Conservation (phyloP, 1,140 invertebrate species). For the Rhyacophila brunnea region DNA sequence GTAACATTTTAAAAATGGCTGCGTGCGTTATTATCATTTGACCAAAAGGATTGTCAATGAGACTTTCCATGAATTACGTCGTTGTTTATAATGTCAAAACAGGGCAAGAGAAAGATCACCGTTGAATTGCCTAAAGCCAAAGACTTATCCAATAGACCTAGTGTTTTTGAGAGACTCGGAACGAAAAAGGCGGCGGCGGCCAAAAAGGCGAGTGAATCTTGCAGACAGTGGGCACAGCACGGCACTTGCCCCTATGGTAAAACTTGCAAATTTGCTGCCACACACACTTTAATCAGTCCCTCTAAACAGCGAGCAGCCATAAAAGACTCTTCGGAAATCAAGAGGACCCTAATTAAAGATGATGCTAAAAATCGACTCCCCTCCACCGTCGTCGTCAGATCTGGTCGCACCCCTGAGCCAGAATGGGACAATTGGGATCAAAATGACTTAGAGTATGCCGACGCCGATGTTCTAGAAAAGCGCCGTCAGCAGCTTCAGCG, state of each 20-base stretch:
- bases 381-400: slow-evolving; percentile 63
- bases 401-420: slow-evolving; percentile 62
- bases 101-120: slow-evolving; percentile 75
- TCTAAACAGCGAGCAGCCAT: slow-evolving; percentile 68
- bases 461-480: slow-evolving; percentile 77
- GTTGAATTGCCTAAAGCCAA: slow-evolving; percentile 70
- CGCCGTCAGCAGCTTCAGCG: slow-evolving; percentile 72
- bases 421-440: slow-evolving; percentile 76
- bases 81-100: slow-evolving; percentile 65
- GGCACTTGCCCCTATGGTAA: slow-evolving; percentile 74
- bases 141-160: slow-evolving; percentile 64
- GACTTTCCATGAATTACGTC: slow-evolving; percentile 29
- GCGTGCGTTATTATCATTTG: slow-evolving; percentile 15
- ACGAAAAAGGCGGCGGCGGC: slow-evolving; percentile 64
- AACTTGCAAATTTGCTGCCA: slow-evolving; percentile 71
- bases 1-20: slow-evolving; percentile 14
- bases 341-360: slow-evolving; percentile 56
- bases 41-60: slow-evolving; percentile 22
- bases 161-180: slow-evolving; percentile 77
- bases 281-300: slow-evolving; percentile 71
- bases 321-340: slow-evolving; percentile 62
- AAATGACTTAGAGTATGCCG: slow-evolving; percentile 77
- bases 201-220: slow-evolving; percentile 61
- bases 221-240: slow-evolving; percentile 71
- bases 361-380: slow-evolving; percentile 62